Conservation (phyloP, 2,888 invertebrate species). For the Melanchra persicariae region DNA sequence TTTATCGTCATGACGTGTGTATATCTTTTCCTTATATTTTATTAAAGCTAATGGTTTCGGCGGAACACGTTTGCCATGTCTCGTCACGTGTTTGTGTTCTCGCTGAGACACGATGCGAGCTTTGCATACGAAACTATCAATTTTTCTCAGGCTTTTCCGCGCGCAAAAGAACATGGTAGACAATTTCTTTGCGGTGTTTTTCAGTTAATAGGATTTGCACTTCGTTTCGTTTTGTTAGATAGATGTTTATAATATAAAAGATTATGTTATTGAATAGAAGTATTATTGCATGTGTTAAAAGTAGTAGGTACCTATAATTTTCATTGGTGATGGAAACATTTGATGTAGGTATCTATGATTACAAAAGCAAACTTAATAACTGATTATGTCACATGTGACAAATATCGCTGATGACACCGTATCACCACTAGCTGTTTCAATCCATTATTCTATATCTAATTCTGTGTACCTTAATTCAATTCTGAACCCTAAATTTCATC, state of each 20-base stretch:
- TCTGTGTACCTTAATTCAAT: too few species aligned
- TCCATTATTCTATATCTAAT: neutral
- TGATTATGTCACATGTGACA: neutral
- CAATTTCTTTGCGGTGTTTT: conserved; percentile 21
- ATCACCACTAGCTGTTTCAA: neutral
- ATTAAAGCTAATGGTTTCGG: conserved; percentile 33
- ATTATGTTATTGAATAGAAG: neutral
- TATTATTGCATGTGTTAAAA: neutral
- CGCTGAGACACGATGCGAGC: conserved; percentile 7
- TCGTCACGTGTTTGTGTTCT: conserved; percentile 31
- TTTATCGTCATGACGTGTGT: conserved; percentile 38
- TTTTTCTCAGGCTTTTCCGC: conserved; percentile 20
- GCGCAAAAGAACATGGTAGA: neutral
- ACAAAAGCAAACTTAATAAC: too few species aligned
- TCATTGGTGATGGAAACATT: too few species aligned
- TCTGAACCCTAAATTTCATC: too few species aligned
- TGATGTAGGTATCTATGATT: too few species aligned
- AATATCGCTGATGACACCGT: neutral
- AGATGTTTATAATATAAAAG: neutral
- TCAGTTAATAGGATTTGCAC: too few species aligned
- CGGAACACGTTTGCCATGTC: conserved; percentile 35
- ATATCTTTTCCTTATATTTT: conserved; percentile 44
- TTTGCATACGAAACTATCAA: conserved; percentile 39
- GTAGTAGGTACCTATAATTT: too few species aligned
- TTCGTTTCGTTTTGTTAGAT: neutral